These are phyloP conservation scores for Notodonta dromedarius DNA, from an alignment of 2,888 invertebrate genomes.

Conservation along the genomic window DNA sequence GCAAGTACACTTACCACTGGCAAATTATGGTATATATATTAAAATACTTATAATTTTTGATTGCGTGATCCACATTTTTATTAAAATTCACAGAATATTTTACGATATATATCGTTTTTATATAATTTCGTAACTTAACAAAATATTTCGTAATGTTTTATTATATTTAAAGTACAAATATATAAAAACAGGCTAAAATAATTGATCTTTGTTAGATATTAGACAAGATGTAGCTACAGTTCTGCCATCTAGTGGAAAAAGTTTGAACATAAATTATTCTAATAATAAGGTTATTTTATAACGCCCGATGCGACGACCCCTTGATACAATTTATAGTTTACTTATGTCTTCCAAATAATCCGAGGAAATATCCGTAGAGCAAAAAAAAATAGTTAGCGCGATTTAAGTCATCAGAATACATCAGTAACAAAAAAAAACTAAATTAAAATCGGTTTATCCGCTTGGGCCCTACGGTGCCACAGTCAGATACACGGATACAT, in stretches of 20 bases:
- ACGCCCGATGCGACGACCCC: too few relatives aligned
- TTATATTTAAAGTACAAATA: neutral
- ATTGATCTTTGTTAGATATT: neutral
- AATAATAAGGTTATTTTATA: too few relatives aligned
- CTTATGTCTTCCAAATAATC: too few relatives aligned
- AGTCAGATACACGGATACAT: too few relatives aligned
- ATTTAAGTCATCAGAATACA: too few relatives aligned
- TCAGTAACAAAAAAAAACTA: too few relatives aligned
- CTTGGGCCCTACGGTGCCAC: too few relatives aligned
- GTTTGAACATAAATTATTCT: too few relatives aligned
- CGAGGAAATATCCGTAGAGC: too few relatives aligned
- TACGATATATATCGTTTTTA: slow-evolving; percentile 2
- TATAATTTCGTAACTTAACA: neutral
- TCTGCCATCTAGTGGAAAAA: neutral
- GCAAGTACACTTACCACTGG: slow-evolving; percentile 40
- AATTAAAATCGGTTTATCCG: too few relatives aligned
- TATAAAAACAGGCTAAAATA: neutral
- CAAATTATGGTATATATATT: slow-evolving; percentile 14
- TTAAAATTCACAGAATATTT: neutral
- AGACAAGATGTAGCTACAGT: neutral
- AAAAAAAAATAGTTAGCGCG: too few relatives aligned
- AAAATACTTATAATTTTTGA: slow-evolving; percentile 9
- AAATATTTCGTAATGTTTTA: neutral
- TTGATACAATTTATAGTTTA: too few relatives aligned
- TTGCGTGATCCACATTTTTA: slow-evolving; percentile 32